Percentiles rank a stretch among this genome's conserved stretches.
Evolutionary conservation across 2,888 invertebrate species (phyloP).

Genomic region (Hemaris fuciformis): DNA sequence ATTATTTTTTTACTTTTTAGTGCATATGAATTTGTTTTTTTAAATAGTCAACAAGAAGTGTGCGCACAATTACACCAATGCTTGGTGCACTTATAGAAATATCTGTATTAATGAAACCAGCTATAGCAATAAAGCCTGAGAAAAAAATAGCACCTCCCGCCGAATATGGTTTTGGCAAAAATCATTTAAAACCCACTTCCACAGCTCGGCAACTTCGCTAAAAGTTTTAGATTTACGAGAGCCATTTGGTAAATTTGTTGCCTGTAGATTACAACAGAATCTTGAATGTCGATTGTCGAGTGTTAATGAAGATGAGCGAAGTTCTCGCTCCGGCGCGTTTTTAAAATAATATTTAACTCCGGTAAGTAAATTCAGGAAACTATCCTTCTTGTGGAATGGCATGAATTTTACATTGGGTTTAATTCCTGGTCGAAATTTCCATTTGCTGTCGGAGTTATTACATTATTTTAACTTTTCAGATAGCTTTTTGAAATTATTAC

Average conservation of each 20-base stretch:
- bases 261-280: conserved; percentile 28
- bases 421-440: neutral
- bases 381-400: neutral
- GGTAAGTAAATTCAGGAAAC: neutral
- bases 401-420: neutral
- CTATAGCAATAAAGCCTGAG: neutral
- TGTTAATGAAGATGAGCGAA: conserved; percentile 9
- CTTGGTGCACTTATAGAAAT: too few relatives aligned
- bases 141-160: neutral
- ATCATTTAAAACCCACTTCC: conserved; percentile 21
- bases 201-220: conserved; percentile 23
- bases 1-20: too few relatives aligned
- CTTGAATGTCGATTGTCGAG: conserved; percentile 16
- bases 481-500: neutral
- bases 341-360: conserved; percentile 5
- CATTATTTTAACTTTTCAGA: neutral
- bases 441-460: neutral
- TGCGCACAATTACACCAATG: too few relatives aligned
- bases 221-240: conserved; percentile 30
- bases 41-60: too few relatives aligned
- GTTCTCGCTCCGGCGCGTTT: neutral
- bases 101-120: too few relatives aligned
- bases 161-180: neutral
- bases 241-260: conserved; percentile 31
- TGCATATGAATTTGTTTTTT: too few relatives aligned